Conservation (phyloP, 2,113 vertebrate genomes). For the Ammospiza nelsoni region DNA sequence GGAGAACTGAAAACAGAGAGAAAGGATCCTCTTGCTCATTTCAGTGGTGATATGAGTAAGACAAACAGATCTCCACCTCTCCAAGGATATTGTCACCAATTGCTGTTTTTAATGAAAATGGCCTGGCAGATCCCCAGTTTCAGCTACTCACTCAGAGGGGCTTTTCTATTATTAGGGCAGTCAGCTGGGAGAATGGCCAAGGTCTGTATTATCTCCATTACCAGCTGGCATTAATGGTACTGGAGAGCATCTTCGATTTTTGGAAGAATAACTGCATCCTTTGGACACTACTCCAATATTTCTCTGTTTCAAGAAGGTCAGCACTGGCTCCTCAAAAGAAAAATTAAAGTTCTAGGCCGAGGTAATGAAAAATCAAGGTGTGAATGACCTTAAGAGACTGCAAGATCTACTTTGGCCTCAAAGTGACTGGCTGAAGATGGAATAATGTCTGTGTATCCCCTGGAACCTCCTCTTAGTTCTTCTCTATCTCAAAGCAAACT, state of each 20-base stretch:
- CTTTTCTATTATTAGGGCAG: constrained; percentile 16
- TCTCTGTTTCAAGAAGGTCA: neutral
- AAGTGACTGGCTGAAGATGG: neutral
- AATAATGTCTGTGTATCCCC: fast-evolving
- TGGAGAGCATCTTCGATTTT: neutral
- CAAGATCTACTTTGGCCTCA: neutral
- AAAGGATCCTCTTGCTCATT: neutral
- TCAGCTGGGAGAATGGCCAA: constrained; percentile 2
- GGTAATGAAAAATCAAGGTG: neutral
- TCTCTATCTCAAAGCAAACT: neutral
- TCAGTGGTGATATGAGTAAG: neutral
- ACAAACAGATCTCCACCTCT: neutral
- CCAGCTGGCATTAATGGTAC: neutral
- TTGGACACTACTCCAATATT: neutral
- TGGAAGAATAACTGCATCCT: neutral
- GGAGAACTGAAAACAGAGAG: neutral
- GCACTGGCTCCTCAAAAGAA: neutral
- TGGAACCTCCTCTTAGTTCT: neutral
- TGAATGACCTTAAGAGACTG: neutral
- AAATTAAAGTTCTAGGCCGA: neutral
- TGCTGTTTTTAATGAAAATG: constrained; percentile 12
- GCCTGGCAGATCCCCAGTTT: neutral
- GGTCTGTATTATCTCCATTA: constrained; percentile 9
- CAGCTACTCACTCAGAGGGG: neutral
- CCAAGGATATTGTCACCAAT: neutral